A percentile compares a stretch with the other conserved stretches of the same genome.
Conservation (phyloP, 2,888 invertebrate genomes). For the Oegoconia quadripuncta region DNA sequence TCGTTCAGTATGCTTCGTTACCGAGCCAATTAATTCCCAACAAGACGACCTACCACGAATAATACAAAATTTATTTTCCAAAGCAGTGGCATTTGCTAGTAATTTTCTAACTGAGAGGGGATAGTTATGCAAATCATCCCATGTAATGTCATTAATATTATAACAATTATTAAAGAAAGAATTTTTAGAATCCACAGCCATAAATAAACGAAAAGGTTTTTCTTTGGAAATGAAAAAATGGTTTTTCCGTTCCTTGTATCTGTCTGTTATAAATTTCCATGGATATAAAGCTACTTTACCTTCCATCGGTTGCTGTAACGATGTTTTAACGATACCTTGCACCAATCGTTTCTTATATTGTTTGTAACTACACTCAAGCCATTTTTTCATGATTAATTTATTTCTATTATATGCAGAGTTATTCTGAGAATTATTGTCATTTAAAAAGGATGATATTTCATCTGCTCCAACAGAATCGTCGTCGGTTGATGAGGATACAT, state of each 20-base stretch:
- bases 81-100: conserved; percentile 45
- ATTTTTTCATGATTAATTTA: conserved; percentile 44
- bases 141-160: conserved; percentile 54
- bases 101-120: conserved; percentile 60
- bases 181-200: conserved; percentile 47
- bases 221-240: conserved; percentile 50
- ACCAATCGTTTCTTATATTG: conserved; percentile 43
- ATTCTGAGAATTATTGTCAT: too few relatives aligned
- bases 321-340: conserved; percentile 35
- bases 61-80: conserved; percentile 61
- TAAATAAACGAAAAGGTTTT: conserved; percentile 55
- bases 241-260: conserved; percentile 58
- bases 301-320: conserved; percentile 44
- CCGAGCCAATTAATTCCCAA: conserved; percentile 66
- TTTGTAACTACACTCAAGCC: conserved; percentile 60
- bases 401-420: too few relatives aligned
- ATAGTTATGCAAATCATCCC: conserved; percentile 53
- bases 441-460: neutral
- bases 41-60: conserved; percentile 56
- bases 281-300: conserved; percentile 52
- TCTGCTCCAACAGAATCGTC: neutral
- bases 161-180: conserved; percentile 50
- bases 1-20: conserved; percentile 39
- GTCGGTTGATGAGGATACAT: neutral
- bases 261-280: conserved; percentile 58